phyloP scores from a whole-genome alignment of 2,888 invertebrate genomes.

The Drepana falcataria region DNA sequence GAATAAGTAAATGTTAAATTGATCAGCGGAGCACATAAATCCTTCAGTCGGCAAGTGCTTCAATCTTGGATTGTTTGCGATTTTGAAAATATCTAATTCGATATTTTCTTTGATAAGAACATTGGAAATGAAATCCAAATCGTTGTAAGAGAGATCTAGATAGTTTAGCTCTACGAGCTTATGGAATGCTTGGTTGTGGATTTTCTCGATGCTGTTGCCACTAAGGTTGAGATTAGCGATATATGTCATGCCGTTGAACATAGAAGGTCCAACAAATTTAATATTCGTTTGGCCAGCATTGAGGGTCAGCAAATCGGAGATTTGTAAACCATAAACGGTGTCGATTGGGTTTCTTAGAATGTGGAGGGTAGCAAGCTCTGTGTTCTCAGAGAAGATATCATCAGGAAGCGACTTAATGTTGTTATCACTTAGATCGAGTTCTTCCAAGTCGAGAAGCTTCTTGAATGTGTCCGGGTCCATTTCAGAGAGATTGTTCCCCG shows the following conservation, averaged over 20 bases:
- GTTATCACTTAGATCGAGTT: constrained; percentile 86
- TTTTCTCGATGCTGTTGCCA: constrained; percentile 83
- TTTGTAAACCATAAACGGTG: constrained; percentile 80
- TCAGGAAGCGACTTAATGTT: constrained; percentile 80
- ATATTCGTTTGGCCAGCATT: constrained; percentile 85
- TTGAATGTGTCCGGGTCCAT: constrained; percentile 81
- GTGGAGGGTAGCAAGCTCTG: constrained; percentile 82
- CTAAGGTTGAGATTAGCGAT: constrained; percentile 83
- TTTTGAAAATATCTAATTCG: constrained; percentile 82
- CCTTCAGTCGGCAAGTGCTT: constrained; percentile 82
- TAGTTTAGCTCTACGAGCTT: constrained; percentile 82
- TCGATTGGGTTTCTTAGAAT: constrained; percentile 84
- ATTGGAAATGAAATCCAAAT: constrained; percentile 82
- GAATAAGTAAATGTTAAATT: constrained; percentile 82
- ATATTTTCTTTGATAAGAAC: constrained; percentile 84
- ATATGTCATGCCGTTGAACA: constrained; percentile 81
- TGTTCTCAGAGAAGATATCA: constrained; percentile 82
- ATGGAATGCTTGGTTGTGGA: constrained; percentile 84
- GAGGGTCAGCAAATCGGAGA: constrained; percentile 81
- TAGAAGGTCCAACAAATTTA: constrained; percentile 80
- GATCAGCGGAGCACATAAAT: constrained; percentile 80
- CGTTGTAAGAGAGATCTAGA: constrained; percentile 86
- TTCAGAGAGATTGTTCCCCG: constrained; percentile 81
- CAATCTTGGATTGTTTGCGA: constrained; percentile 84
- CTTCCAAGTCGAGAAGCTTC: constrained; percentile 81